These are phyloP conservation scores for Neodiprion lecontei DNA, from an alignment of 1,140 invertebrate species.

Conservation along the genomic window DNA sequence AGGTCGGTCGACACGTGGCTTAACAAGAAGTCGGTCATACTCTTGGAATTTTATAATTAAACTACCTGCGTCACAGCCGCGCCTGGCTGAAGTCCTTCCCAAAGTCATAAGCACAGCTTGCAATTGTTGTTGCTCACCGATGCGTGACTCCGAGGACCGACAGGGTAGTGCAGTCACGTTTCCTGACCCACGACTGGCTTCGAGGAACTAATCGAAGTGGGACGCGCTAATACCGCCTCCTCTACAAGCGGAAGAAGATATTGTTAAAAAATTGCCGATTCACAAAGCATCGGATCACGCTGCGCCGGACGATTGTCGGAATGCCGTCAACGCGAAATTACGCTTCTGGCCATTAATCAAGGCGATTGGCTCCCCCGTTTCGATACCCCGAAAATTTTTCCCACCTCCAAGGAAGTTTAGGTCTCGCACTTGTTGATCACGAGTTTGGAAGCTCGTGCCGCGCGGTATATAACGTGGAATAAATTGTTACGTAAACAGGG, in stretches of 20 bases:
- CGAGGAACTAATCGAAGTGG: background rate
- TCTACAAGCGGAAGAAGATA: too few relatives aligned
- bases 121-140: background rate
- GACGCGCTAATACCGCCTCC: background rate
- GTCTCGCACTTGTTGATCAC: slow-evolving; percentile 2
- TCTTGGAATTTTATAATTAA: too few relatives aligned
- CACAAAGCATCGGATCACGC: too few relatives aligned
- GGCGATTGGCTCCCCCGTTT: too few relatives aligned
- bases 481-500: background rate
- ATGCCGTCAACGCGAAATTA: too few relatives aligned
- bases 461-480: background rate
- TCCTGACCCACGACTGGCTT: background rate
- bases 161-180: background rate
- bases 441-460: background rate
- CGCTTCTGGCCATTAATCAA: too few relatives aligned
- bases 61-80: background rate
- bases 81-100: background rate
- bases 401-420: background rate
- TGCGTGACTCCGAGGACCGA: background rate
- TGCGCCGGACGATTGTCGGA: too few relatives aligned
- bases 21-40: too few relatives aligned
- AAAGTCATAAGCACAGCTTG: background rate
- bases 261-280: too few relatives aligned
- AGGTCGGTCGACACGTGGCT: too few relatives aligned
- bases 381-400: too few relatives aligned